phyloP scores from a whole-genome alignment of 2,113 vertebrate genomes.

The Grantiella picta region DNA sequence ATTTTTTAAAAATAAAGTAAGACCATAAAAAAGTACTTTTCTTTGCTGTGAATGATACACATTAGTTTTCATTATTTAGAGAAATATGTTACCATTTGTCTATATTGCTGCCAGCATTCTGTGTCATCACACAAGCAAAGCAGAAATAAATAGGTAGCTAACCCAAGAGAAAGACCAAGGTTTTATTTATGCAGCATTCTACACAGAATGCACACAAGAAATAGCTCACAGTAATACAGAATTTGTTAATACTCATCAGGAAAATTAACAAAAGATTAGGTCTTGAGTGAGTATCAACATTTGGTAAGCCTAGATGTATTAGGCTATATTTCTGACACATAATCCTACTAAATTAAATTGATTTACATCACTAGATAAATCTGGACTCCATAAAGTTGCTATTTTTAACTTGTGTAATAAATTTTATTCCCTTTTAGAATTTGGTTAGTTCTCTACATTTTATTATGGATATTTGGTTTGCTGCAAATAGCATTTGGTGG shows the following conservation, averaged over 20 bases:
- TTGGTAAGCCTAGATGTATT: background rate
- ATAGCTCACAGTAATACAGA: background rate
- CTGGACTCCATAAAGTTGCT: background rate
- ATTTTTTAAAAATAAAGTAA: background rate
- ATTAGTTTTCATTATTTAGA: background rate
- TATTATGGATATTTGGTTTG: background rate
- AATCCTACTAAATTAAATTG: slow-evolving; percentile 14
- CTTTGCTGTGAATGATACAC: background rate
- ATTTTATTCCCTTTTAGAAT: background rate
- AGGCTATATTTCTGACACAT: background rate
- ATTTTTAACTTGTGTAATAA: background rate
- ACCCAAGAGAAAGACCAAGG: background rate
- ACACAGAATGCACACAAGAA: background rate
- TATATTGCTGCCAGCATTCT: background rate
- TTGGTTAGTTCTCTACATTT: background rate
- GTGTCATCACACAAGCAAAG: background rate
- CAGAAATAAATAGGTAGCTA: background rate
- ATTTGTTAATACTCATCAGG: background rate
- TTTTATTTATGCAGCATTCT: background rate
- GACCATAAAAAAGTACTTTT: background rate
- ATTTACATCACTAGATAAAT: slow-evolving; percentile 16
- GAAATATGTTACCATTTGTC: background rate
- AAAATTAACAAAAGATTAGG: slow-evolving; percentile 11
- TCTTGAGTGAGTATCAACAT: background rate
- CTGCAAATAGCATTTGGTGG: background rate